These are phyloP conservation scores for Cheilosia grossa DNA, from an alignment of 2,888 invertebrate species.

Conservation along the genomic window DNA sequence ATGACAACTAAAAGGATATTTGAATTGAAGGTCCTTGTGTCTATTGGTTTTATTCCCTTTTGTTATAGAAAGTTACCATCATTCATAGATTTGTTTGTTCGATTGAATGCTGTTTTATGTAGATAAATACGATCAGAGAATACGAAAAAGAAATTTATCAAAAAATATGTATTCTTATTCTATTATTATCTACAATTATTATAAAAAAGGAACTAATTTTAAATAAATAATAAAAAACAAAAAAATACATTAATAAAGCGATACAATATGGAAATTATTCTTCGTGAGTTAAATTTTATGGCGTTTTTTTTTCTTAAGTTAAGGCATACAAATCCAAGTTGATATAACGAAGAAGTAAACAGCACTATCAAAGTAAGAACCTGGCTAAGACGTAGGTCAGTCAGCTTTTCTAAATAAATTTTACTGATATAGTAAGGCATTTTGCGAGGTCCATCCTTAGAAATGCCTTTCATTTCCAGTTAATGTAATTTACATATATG, in stretches of 20 bases:
- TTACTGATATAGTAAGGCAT: too few relatives aligned
- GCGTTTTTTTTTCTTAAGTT: constrained; percentile 24
- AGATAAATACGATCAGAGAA: constrained; percentile 38
- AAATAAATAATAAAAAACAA: constrained; percentile 34
- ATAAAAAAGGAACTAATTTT: constrained; percentile 35
- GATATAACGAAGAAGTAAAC: too few relatives aligned
- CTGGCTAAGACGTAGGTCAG: too few relatives aligned
- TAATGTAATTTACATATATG: too few relatives aligned
- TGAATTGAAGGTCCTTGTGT: constrained; percentile 25
- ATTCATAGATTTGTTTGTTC: constrained; percentile 12
- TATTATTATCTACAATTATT: constrained; percentile 40
- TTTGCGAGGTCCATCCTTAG: too few relatives aligned
- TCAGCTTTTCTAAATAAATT: too few relatives aligned
- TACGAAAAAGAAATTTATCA: constrained; percentile 34
- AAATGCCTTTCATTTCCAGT: too few relatives aligned
- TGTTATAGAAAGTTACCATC: neutral
- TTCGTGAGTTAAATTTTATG: constrained; percentile 50
- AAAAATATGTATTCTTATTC: constrained; percentile 50
- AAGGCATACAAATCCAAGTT: too few relatives aligned
- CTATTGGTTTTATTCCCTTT: constrained; percentile 16
- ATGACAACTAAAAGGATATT: neutral
- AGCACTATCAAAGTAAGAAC: too few relatives aligned
- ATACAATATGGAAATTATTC: constrained; percentile 64
- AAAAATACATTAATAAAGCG: constrained; percentile 44
- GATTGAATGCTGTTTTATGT: constrained; percentile 53